These are phyloP conservation scores for Zeugodacus cucurbitae DNA, from an alignment of 1,140 invertebrate species.

Conservation along the genomic window DNA sequence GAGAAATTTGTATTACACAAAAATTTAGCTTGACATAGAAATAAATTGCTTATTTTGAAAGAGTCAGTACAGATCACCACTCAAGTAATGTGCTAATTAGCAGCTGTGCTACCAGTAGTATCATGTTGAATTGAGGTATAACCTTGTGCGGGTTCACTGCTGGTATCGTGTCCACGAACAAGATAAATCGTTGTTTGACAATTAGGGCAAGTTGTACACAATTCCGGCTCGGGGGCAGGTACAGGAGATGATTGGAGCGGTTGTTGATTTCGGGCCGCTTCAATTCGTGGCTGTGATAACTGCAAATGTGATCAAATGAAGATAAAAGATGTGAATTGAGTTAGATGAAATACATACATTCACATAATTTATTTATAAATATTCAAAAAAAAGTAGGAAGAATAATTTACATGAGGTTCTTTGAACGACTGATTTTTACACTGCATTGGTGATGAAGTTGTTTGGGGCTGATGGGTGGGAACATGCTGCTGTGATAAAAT, in stretches of 20 bases:
- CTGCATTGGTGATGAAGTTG: neutral
- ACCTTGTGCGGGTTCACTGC: constrained; percentile 40
- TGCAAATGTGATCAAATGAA: constrained; percentile 38
- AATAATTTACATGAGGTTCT: constrained; percentile 39
- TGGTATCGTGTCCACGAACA: constrained; percentile 54
- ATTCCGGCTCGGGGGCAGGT: constrained; percentile 51
- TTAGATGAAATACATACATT: neutral
- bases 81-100: constrained; percentile 13
- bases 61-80: constrained; percentile 42
- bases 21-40: neutral
- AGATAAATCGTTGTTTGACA: constrained; percentile 62
- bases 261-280: neutral
- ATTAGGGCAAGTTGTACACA: constrained; percentile 63
- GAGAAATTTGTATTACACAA: neutral
- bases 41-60: constrained; percentile 58
- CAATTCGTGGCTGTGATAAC: constrained; percentile 37
- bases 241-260: neutral
- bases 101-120: neutral
- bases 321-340: neutral
- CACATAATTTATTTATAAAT: constrained; percentile 37
- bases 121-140: neutral
- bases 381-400: constrained; percentile 39
- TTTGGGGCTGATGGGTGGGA: constrained; percentile 7
- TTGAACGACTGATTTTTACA: constrained; percentile 34
- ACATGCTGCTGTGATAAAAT: constrained; percentile 9